These are phyloP conservation scores for Lordiphosa stackelbergi DNA, from an alignment of 1,140 invertebrate species.

Conservation along the genomic window DNA sequence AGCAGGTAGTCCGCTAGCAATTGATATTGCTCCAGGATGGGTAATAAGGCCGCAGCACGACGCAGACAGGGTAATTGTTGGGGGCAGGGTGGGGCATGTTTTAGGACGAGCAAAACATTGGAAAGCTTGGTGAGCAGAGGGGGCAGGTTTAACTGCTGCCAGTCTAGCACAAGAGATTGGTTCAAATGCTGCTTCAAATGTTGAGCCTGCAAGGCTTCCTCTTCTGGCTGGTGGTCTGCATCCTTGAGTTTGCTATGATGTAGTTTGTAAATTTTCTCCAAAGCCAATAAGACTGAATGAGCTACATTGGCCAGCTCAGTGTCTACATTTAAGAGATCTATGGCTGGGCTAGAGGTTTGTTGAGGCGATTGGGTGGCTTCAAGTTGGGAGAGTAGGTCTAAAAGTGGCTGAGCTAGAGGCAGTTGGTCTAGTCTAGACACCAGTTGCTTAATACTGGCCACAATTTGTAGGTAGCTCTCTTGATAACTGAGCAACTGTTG, in stretches of 20 bases:
- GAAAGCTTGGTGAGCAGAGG: slow-evolving; percentile 77
- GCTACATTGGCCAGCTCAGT: slow-evolving; percentile 79
- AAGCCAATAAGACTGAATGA: slow-evolving; percentile 80
- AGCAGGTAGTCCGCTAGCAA: slow-evolving; percentile 88
- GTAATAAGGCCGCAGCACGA: slow-evolving; percentile 78
- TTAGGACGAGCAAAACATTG: slow-evolving; percentile 64
- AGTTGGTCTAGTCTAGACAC: slow-evolving; percentile 31
- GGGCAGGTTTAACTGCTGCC: slow-evolving; percentile 79
- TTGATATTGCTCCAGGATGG: slow-evolving; percentile 88
- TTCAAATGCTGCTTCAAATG: slow-evolving; percentile 82
- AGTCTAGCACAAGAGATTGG: slow-evolving; percentile 80
- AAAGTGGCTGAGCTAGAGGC: slow-evolving; percentile 55
- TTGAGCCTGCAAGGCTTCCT: slow-evolving; percentile 77
- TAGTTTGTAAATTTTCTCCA: slow-evolving; percentile 86
- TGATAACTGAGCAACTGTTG: slow-evolving; percentile 26
- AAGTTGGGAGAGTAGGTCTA: slow-evolving; percentile 27
- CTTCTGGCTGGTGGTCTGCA: slow-evolving; percentile 2
- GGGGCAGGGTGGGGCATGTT: slow-evolving; percentile 29
- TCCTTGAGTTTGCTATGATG: slow-evolving; percentile 77
- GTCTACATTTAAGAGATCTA: slow-evolving; percentile 54
- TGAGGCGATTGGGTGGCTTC: neutral
- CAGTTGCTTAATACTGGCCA: slow-evolving; percentile 26
- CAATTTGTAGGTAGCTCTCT: slow-evolving; percentile 30
- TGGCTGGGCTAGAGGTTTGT: neutral
- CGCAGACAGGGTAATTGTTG: slow-evolving; percentile 52